Conservation (phyloP, 1,140 invertebrate genomes). For the Leptopilina boulardi region DNA sequence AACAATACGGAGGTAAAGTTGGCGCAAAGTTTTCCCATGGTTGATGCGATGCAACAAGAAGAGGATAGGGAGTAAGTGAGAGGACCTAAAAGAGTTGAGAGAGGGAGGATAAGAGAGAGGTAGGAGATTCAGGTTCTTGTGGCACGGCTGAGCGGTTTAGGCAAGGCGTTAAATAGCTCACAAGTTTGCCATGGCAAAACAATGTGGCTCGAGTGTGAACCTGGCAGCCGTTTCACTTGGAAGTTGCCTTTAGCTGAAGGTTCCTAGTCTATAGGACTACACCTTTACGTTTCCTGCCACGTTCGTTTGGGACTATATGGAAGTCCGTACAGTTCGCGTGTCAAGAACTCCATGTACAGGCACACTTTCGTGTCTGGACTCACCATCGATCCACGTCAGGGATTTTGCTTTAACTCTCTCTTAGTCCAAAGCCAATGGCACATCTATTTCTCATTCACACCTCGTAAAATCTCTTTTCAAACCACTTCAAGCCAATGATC, state of each 20-base stretch:
- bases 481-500: not conserved
- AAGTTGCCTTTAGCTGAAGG: slow-evolving; percentile 56
- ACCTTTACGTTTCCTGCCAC: slow-evolving; percentile 51
- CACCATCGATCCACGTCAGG: slow-evolving; percentile 3
- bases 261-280: slow-evolving; percentile 40
- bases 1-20: slow-evolving; percentile 64
- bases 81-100: slow-evolving; percentile 50
- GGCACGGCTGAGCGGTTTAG: slow-evolving; percentile 59
- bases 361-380: slow-evolving; percentile 12
- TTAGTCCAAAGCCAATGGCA: not conserved
- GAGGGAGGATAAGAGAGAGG: slow-evolving; percentile 41
- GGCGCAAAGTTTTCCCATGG: slow-evolving; percentile 60
- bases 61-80: slow-evolving; percentile 42
- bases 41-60: slow-evolving; percentile 51
- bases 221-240: slow-evolving; percentile 58
- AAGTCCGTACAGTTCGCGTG: slow-evolving; percentile 54
- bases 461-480: not conserved
- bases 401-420: slow-evolving; percentile 3
- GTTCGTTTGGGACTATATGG: slow-evolving; percentile 41
- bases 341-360: slow-evolving; percentile 6
- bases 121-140: slow-evolving; percentile 63
- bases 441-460: slow-evolving; percentile 16
- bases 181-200: slow-evolving; percentile 70
- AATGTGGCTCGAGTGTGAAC: slow-evolving; percentile 69
- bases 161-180: slow-evolving; percentile 73